These are phyloP conservation scores for Osmerus eperlanus DNA, from an alignment of 2,113 vertebrate genomes.

Conservation along the genomic window DNA sequence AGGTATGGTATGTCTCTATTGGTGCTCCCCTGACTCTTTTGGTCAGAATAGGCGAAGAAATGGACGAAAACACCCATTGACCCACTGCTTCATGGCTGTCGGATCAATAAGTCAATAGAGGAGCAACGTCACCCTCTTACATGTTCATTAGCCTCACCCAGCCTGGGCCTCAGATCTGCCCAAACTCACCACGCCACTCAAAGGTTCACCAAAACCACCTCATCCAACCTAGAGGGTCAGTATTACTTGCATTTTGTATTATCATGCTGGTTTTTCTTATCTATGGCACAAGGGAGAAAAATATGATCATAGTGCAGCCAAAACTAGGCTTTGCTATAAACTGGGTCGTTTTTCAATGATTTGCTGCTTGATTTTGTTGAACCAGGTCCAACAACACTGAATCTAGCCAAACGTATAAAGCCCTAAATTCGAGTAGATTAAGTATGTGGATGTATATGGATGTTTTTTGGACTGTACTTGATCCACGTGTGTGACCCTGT, in stretches of 20 bases:
- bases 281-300: too few species aligned
- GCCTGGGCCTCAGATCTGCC: background rate
- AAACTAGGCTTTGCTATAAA: too few species aligned
- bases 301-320: too few species aligned
- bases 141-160: slow-evolving; percentile 30
- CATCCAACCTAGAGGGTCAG: too few species aligned
- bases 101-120: slow-evolving; percentile 44
- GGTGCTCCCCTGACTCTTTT: slow-evolving; percentile 14
- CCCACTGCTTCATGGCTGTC: slow-evolving; percentile 39
- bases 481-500: slow-evolving; percentile 2
- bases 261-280: too few species aligned
- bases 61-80: slow-evolving; percentile 23
- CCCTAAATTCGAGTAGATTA: too few species aligned
- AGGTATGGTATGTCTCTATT: slow-evolving; percentile 22
- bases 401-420: background rate
- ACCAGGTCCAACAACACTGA: too few species aligned
- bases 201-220: background rate
- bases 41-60: slow-evolving; percentile 40
- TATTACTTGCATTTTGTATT: too few species aligned
- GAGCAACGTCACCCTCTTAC: slow-evolving; percentile 43
- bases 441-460: too few species aligned
- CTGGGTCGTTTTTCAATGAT: too few species aligned
- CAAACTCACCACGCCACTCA: slow-evolving; percentile 9
- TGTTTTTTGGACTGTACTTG: too few species aligned
- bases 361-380: too few species aligned